A percentile compares a stretch with the other conserved stretches of the same genome.
Evolutionary conservation across 2,113 vertebrate species (phyloP).

Genomic region (Sylvilagus bachmani): DNA sequence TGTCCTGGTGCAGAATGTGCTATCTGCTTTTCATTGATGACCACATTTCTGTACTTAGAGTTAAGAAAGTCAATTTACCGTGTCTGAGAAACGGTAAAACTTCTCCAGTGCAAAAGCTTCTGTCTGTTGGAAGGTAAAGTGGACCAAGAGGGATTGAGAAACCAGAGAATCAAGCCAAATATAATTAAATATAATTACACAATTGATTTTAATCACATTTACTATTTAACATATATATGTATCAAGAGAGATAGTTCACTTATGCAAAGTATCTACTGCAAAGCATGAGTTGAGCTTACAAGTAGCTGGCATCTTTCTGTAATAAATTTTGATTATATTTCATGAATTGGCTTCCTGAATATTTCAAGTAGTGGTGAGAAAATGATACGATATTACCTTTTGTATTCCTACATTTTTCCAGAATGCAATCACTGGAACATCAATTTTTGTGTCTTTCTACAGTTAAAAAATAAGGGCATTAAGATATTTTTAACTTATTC

Average conservation of each 20-base stretch:
- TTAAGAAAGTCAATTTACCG: constrained; percentile 79
- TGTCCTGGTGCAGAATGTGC: constrained; percentile 63
- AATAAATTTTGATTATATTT: background rate
- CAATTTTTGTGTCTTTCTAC: background rate
- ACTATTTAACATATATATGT: constrained; percentile 45
- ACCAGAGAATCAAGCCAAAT: constrained; percentile 63
- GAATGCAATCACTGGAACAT: background rate
- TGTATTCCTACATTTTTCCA: constrained; percentile 42
- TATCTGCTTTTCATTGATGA: constrained; percentile 48
- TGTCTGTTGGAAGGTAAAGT: constrained; percentile 70
- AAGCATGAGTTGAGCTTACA: background rate
- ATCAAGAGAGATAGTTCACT: constrained; percentile 41
- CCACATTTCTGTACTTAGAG: constrained; percentile 65
- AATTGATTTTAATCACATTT: constrained; percentile 60
- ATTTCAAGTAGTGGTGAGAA: constrained; percentile 13
- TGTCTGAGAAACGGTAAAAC: constrained; percentile 82
- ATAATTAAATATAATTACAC: constrained; percentile 60
- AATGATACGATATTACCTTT: background rate
- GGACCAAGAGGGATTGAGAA: constrained; percentile 79
- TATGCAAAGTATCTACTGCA: background rate
- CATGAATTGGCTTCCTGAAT: background rate
- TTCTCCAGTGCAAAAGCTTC: constrained; percentile 84
- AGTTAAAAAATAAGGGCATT: background rate
- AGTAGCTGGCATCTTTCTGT: background rate
- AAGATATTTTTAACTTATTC: constrained; percentile 7